Evolutionary conservation across 2,113 vertebrate genomes (phyloP).

Genomic region (Dicerorhinus sumatrensis): DNA sequence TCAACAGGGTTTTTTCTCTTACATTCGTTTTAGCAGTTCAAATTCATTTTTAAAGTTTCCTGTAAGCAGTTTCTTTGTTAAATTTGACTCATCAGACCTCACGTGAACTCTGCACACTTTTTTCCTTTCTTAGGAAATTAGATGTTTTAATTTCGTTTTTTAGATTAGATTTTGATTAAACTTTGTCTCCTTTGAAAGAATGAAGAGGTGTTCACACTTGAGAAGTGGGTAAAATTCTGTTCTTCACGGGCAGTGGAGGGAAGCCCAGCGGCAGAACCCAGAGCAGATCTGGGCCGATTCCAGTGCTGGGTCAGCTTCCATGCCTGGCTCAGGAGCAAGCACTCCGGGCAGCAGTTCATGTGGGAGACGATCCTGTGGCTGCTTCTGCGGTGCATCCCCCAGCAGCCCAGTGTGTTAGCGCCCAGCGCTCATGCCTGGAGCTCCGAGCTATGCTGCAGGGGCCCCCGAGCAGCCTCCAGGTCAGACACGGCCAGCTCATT

Average conservation of each 20-base stretch:
- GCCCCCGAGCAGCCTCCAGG: neutral
- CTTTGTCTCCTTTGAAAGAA: neutral
- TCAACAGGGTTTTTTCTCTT: neutral
- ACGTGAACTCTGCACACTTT: neutral
- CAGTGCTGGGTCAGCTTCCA: neutral
- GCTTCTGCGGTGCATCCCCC: rapidly evolving
- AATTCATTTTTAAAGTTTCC: neutral
- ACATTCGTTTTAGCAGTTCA: neutral
- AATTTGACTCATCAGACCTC: neutral
- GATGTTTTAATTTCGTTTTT: neutral
- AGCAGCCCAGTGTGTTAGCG: neutral
- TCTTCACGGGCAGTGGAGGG: neutral
- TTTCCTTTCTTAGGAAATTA: neutral
- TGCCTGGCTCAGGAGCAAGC: no score
- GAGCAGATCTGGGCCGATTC: neutral
- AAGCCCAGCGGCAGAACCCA: neutral
- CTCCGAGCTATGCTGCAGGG: no score
- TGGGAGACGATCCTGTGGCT: neutral
- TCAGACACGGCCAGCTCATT: no score
- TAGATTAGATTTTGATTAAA: neutral
- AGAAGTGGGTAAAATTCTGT: neutral
- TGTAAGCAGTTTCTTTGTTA: neutral
- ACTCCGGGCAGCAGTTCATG: neutral
- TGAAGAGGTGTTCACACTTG: neutral
- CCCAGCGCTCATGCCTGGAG: neutral